Conservation (phyloP, 2,797 vertebrate species). For the Percopsis omiscomaycus region DNA sequence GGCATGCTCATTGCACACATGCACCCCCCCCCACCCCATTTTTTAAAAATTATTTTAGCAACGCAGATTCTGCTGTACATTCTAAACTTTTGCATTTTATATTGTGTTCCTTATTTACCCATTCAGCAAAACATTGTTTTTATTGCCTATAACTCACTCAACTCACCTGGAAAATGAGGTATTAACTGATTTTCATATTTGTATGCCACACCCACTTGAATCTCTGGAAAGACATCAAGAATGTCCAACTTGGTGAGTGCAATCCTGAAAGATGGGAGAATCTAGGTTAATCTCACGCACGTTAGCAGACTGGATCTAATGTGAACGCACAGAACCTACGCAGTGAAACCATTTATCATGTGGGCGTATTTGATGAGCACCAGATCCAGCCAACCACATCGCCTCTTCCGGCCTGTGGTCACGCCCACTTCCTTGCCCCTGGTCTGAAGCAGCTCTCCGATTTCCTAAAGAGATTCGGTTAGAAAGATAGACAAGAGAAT, state of each 20-base stretch:
- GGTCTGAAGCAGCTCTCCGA: slow-evolving; percentile 87
- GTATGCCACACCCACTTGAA: slow-evolving; percentile 93
- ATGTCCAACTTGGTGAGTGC: slow-evolving; percentile 98
- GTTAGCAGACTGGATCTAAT: background rate
- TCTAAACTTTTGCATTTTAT: no score
- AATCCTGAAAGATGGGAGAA: slow-evolving; percentile 74
- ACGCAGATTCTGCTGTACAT: no score
- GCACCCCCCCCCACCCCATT: no score
- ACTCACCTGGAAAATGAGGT: slow-evolving; percentile 96
- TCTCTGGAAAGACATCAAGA: slow-evolving; percentile 89
- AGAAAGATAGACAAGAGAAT: background rate
- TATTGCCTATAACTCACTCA: no score
- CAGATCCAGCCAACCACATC: slow-evolving; percentile 97
- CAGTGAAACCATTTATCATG: slow-evolving; percentile 98
- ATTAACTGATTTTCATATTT: slow-evolving; percentile 87
- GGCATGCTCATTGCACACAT: no score
- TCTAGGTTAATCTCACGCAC: background rate
- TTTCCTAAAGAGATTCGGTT: slow-evolving; percentile 74
- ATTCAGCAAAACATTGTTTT: no score
- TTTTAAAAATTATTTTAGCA: no score
- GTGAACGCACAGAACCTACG: slow-evolving; percentile 81
- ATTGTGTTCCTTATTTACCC: no score
- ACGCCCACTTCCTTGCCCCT: slow-evolving; percentile 94
- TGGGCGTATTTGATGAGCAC: slow-evolving; percentile 94
- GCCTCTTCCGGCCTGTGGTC: slow-evolving; percentile 94